Conservation (phyloP, 2,888 invertebrate species). For the Gasteruption jaculator region DNA sequence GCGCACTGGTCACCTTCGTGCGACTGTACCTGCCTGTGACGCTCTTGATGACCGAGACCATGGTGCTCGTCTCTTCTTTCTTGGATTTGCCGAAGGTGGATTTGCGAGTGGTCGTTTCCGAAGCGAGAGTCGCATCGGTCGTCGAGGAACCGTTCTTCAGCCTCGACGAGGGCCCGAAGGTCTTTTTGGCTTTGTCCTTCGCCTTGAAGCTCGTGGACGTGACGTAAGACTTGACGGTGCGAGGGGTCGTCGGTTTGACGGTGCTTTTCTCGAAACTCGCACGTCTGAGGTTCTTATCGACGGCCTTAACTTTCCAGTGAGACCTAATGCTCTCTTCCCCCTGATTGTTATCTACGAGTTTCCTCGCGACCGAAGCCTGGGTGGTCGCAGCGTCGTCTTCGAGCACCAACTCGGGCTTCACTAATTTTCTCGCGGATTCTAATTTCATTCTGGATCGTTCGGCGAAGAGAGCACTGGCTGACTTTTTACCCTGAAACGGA, state of each 20-base stretch:
- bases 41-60: neutral
- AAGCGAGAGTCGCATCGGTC: too few species aligned
- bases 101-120: slow-evolving; percentile 15
- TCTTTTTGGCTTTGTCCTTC: slow-evolving; percentile 1
- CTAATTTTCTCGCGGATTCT: slow-evolving; percentile 40
- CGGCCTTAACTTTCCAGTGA: slow-evolving; percentile 8
- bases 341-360: too few species aligned
- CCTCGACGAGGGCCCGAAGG: slow-evolving; percentile 20
- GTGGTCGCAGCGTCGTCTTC: slow-evolving; percentile 27
- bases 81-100: slow-evolving; percentile 15
- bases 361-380: too few species aligned
- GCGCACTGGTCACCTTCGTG: slow-evolving; percentile 24
- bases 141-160: too few species aligned
- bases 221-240: slow-evolving; percentile 21
- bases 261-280: slow-evolving; percentile 22
- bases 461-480: slow-evolving; percentile 34
- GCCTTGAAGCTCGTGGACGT: slow-evolving; percentile 8
- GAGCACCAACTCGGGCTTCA: slow-evolving; percentile 37
- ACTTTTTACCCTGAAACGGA: slow-evolving; percentile 44
- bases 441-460: slow-evolving; percentile 43
- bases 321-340: too few species aligned
- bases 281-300: slow-evolving; percentile 14
- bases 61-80: slow-evolving; percentile 15
- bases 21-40: slow-evolving; percentile 29
- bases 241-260: slow-evolving; percentile 19